Evolutionary conservation across 2,113 vertebrate species (phyloP), one percentile per base, ranked within the genome.

Genomic region (Pyrgilauda ruficollis): DNA sequence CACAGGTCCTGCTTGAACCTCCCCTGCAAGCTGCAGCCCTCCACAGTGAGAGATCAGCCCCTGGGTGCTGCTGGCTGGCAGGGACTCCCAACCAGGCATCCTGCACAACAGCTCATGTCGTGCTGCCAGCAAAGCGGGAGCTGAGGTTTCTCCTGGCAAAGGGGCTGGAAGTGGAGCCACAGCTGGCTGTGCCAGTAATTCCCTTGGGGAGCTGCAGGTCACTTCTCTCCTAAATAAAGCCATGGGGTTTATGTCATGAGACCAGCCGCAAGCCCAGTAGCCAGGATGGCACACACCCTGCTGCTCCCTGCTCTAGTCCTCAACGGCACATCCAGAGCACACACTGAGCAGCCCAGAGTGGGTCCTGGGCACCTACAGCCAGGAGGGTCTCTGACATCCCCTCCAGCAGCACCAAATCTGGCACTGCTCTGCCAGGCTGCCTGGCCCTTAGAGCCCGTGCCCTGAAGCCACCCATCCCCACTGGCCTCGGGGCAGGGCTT

Each of bases 401-500:
- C 16, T 24, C 47, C 44, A 15, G n/a, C 81, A 89, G 31, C 52
- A 53, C 35, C 68, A 67, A 72, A 81, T 10, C 44, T 5, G 2
- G 28, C 43, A 19, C 30, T 77, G 2, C 0, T 15, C n/a, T 52
- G 8, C n/a, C 23, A 50, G 44, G 28, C 30, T 1, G 7, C 31
- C 47, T 21, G 47, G n/a, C 61, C 62, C 61, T 30, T 10, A 15
- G 9, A 58, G 84, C 37, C 37, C 0, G 0, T 80, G 49, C 11
- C 35, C 44, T 27, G 68, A 44, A 61, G 52, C 41, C 49, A 39
- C 7, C 30, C 37, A 23, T 26, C 15, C 35, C 55, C 15, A 3
- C 8, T 4, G 33, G 22, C 23, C 55, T 13, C 0, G 0, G 31
- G 20, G n/a, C 43, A 56, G 33, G 15, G 33, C 8, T 23, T 23